phyloP scores from a whole-genome alignment of 2,888 invertebrate genomes.

The Parnassius apollo region DNA sequence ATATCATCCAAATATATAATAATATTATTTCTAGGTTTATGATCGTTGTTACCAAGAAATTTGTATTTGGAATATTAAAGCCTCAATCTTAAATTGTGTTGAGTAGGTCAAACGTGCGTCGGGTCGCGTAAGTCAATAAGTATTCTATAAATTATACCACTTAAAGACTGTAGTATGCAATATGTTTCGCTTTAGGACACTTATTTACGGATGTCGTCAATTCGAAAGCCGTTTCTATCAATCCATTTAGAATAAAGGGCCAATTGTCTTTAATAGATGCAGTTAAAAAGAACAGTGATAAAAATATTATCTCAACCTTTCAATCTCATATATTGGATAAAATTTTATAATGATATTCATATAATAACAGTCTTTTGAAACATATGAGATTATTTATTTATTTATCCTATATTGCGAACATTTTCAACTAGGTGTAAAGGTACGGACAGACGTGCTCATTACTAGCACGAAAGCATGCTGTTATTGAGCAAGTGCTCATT shows the following conservation, averaged over 20 bases:
- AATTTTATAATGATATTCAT: too few species aligned
- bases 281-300: background rate
- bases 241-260: conserved; percentile 15
- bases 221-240: conserved; percentile 9
- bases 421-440: too few species aligned
- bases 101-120: conserved; percentile 20
- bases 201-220: conserved; percentile 22
- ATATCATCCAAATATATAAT: too few species aligned
- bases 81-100: conserved; percentile 8
- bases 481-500: too few species aligned
- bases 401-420: too few species aligned
- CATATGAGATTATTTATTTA: too few species aligned
- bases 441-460: too few species aligned
- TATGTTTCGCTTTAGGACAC: conserved; percentile 9
- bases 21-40: conserved; percentile 14
- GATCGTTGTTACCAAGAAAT: conserved; percentile 15
- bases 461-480: too few species aligned
- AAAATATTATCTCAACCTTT: background rate
- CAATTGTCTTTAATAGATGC: conserved; percentile 2
- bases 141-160: conserved; percentile 18
- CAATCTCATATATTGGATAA: too few species aligned
- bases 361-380: too few species aligned
- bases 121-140: conserved; percentile 16
- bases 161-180: conserved; percentile 7
- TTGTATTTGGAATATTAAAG: background rate